Evolutionary conservation across 1,140 invertebrate species (phyloP).

Genomic region (Heliconius melpomene): DNA sequence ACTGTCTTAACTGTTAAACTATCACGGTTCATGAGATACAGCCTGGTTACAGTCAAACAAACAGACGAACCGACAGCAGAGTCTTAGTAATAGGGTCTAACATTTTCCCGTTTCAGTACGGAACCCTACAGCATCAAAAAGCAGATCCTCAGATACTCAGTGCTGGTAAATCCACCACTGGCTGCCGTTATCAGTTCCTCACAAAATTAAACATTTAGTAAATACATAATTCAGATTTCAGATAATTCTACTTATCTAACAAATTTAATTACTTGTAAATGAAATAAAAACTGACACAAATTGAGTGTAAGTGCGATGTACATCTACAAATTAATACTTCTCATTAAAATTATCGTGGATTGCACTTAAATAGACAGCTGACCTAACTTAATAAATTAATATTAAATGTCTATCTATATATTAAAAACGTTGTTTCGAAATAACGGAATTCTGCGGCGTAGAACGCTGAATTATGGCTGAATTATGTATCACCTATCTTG

Average conservation of each 20-base stretch:
- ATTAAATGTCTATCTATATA: neutral
- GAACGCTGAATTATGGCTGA: no score
- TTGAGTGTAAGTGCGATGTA: neutral
- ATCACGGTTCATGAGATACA: no score
- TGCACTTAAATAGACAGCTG: neutral
- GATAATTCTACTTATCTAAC: neutral
- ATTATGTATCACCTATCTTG: no score
- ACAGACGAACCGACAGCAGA: no score
- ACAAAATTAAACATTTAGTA: neutral
- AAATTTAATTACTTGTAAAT: neutral
- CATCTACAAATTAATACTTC: slow-evolving; percentile 10
- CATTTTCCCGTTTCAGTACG: no score
- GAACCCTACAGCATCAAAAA: no score
- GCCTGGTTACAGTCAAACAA: no score
- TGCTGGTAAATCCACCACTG: neutral
- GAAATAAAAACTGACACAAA: slow-evolving; percentile 14
- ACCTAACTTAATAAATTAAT: neutral
- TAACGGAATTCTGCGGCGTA: no score
- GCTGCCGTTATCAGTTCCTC: neutral
- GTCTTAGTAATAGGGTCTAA: no score
- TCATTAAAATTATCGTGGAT: slow-evolving; percentile 27
- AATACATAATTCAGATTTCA: neutral
- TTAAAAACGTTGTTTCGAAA: no score
- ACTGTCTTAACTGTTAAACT: no score
- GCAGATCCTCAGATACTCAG: no score